These are phyloP conservation scores for Cryptophagus acutangulus DNA, from an alignment of 2,888 invertebrate genomes.

Conservation along the genomic window DNA sequence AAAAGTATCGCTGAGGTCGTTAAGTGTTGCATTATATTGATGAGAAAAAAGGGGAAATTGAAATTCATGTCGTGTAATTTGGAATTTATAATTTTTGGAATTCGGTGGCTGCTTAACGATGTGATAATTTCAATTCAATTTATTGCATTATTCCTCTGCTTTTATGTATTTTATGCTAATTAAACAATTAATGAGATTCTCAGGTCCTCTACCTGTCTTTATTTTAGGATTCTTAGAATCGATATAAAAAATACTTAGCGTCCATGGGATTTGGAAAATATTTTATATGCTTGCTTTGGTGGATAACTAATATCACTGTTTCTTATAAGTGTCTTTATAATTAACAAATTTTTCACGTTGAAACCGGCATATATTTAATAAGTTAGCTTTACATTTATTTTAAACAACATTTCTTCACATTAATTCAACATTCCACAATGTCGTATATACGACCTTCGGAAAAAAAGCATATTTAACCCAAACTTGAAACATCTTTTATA, in stretches of 20 bases:
- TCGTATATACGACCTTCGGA: too few relatives aligned
- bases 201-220: slow-evolving; percentile 32
- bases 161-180: slow-evolving; percentile 41
- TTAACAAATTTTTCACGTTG: slow-evolving; percentile 39
- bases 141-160: slow-evolving; percentile 31
- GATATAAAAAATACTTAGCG: slow-evolving; percentile 22
- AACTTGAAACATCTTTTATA: too few relatives aligned
- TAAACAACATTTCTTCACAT: slow-evolving; percentile 7
- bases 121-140: slow-evolving; percentile 40
- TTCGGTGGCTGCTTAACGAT: slow-evolving; percentile 37
- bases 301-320: slow-evolving; percentile 7
- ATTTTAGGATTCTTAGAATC: slow-evolving; percentile 35
- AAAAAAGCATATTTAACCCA: too few relatives aligned
- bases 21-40: slow-evolving; percentile 39
- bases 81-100: slow-evolving; percentile 27
- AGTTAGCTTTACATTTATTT: slow-evolving; percentile 1
- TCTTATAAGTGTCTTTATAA: slow-evolving; percentile 35
- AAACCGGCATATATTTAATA: slow-evolving; percentile 11
- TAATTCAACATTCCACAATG: slow-evolving; percentile 17
- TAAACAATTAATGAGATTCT: slow-evolving; percentile 38
- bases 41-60: slow-evolving; percentile 26
- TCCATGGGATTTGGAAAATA: slow-evolving; percentile 20
- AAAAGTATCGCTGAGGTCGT: slow-evolving; percentile 34
- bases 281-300: slow-evolving; percentile 10
- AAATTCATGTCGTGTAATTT: slow-evolving; percentile 14